Evolutionary conservation across 64 coral and sea anemone species (phyloP), one percentile per base, ranked within the genome.

Genomic region (Platygyra sinensis): DNA sequence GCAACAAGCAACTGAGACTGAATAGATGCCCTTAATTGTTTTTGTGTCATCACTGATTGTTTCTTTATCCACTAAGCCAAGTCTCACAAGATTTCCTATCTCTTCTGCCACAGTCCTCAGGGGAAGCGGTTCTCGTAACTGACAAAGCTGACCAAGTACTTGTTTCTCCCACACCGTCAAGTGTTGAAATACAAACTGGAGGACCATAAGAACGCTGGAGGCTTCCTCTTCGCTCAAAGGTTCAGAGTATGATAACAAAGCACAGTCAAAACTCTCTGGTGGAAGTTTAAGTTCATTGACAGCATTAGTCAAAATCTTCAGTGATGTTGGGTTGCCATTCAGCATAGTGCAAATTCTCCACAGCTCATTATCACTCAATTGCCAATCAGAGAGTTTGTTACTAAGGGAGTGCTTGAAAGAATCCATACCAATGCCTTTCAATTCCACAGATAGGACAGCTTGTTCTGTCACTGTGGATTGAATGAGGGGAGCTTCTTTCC

Each of bases 241-340:
- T 39, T 73, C 67, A 30, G 52, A 72, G 1, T 27, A 32, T 1
- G 63, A 55, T 52, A 80, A 60, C 30, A 60, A n/a, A 25, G 17
- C 60, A 60, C 76, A 83, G 12, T 94, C 67, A 62, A 79, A 8
- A 86, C 83, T 80, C 25, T 86, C 49, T 22, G 20, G 52, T 55
- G 88, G 76, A 75, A 90, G 49, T 59, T 52, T 83, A 29, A 83
- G 91, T 59, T 86, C 88, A 10, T 79, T 80, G 32, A 86, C 49
- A 74, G 72, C 65, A 64, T 62, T 91, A 42, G 31, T 22, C 28
- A 94, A 86, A 16, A 94, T 38, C 5, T 91, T 90, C 17, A 87
- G 52, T 71, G 93, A 59, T 86, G 76, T 71, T 73, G 95, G 91
- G 71, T 96, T 96, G 32, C 46, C 19, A 62, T 82, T 87, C 55